A percentile compares a stretch with the other conserved stretches of the same genome.
Conservation (phyloP, 2,797 vertebrate species). For the Phoxinus dragarum region DNA sequence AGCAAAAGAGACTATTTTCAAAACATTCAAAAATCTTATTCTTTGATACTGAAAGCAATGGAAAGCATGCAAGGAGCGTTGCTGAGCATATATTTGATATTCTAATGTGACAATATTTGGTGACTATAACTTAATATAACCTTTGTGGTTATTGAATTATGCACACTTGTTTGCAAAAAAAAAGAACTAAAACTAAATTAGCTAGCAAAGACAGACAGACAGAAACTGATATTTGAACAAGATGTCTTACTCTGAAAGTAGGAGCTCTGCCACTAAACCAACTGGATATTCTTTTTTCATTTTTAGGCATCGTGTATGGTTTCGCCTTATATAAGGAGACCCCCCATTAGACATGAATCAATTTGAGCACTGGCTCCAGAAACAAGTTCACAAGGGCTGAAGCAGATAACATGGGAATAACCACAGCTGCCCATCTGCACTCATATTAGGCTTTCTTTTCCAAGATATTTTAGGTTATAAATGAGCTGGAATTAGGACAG, state of each 20-base stretch:
- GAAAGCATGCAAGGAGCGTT: neutral
- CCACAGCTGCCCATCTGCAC: neutral
- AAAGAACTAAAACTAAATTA: too few species aligned
- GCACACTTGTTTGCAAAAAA: too few species aligned
- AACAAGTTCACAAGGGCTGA: slow-evolving; percentile 17
- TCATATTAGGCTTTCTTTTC: neutral
- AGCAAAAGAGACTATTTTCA: neutral
- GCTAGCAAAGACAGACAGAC: too few species aligned
- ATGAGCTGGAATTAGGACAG: slow-evolving; percentile 25
- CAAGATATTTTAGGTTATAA: slow-evolving; percentile 5
- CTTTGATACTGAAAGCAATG: neutral
- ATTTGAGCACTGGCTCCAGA: neutral
- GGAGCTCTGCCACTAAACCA: neutral
- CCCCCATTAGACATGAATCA: neutral
- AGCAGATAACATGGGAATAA: slow-evolving; percentile 10
- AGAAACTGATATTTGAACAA: neutral
- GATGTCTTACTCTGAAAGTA: neutral
- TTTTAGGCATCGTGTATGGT: neutral
- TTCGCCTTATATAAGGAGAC: neutral
- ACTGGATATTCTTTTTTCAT: neutral
- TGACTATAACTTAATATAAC: neutral
- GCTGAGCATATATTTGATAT: neutral
- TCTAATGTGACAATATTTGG: neutral
- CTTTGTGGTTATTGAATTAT: neutral
- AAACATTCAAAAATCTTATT: neutral